Base-by-base conservation (phyloP, 30 jellyfish, hydroid and myxozoan genomes). In the Hydractinia symbiolongicarpus region DNA sequence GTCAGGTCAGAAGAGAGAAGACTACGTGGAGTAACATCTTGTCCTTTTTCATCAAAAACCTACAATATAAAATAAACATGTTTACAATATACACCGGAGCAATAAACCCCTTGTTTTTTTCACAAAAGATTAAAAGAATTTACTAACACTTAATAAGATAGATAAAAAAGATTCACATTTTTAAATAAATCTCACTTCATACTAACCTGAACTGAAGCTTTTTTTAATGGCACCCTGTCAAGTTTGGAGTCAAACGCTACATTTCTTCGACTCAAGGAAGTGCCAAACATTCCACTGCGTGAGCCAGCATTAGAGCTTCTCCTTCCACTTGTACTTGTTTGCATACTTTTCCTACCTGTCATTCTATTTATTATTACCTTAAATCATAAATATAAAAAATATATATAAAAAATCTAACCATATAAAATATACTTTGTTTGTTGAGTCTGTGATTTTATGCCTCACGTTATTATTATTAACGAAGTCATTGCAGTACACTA, bases 11-110 rank as follows among this genome's bases (percentile, higher is more conserved):
- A 83, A 7, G 72, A 83, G 50, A 90, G 73, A 9, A 90, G 84
- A 55, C 95, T 82, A 64, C 84, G 84, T 85, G 97, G 97, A 55
- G 97, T 90, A 9, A 90, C 95, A 90, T 90, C 97, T 50, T 66
- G 83, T 19, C 97, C 97, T 40, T 53, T 79, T 11, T 90, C 97
- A 86, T 90, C 97, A 82, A 79, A 58, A 60, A 90, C 95, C 97
- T 90, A 14, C 5, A 79, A 60, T 1, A 79, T 53, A 73, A 73
- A 20, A 73, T 30, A 30, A 30, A 30, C 44, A 30, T 30, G 44
- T 30, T 30, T 30, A 30, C 44, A 30, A 2, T 30, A 68, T 68
- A n/a, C n/a, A n/a, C n/a, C n/a, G n/a, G n/a, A n/a, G n/a, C n/a
- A n/a, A n/a, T n/a, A n/a, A n/a, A n/a, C n/a, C n/a, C n/a, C n/a